Conservation (phyloP, 2,797 vertebrate species). For the Heteromormyrus szaboi region DNA sequence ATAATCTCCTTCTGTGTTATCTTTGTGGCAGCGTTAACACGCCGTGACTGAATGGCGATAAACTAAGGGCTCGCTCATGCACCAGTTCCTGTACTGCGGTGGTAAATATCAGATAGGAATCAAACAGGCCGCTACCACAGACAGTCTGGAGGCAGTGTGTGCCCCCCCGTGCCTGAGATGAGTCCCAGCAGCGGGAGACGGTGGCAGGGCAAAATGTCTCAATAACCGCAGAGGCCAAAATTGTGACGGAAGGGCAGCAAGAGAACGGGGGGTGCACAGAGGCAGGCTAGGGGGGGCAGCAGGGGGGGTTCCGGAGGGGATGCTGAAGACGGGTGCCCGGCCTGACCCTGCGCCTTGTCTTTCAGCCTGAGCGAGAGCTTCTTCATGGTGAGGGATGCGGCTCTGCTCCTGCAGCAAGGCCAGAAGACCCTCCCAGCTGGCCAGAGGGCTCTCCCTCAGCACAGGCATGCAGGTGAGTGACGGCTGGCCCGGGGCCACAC, state of each 20-base stretch:
- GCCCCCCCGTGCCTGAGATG: background rate
- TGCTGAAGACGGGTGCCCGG: background rate
- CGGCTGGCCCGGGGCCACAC: background rate
- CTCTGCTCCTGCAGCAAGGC: constrained; percentile 93
- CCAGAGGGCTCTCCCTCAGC: constrained; percentile 77
- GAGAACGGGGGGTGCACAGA: background rate
- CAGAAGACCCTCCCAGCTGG: constrained; percentile 69
- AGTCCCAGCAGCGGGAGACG: background rate
- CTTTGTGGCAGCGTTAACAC: background rate
- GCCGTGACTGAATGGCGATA: background rate
- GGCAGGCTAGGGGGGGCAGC: background rate
- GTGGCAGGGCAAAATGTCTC: background rate
- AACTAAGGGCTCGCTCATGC: background rate
- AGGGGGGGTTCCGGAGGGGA: background rate
- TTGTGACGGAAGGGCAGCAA: background rate
- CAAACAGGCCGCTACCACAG: background rate
- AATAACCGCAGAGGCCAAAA: background rate
- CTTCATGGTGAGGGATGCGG: constrained; percentile 99
- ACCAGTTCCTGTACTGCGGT: background rate
- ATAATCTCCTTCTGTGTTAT: background rate
- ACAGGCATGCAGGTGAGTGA: constrained; percentile 88
- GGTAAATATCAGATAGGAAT: background rate
- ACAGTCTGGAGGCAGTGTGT: background rate
- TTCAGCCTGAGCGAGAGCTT: constrained; percentile 95
- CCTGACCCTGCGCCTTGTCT: constrained; percentile 37